These are phyloP conservation scores for Diabrotica undecimpunctata DNA, from an alignment of 1,140 invertebrate species.

Conservation along the genomic window DNA sequence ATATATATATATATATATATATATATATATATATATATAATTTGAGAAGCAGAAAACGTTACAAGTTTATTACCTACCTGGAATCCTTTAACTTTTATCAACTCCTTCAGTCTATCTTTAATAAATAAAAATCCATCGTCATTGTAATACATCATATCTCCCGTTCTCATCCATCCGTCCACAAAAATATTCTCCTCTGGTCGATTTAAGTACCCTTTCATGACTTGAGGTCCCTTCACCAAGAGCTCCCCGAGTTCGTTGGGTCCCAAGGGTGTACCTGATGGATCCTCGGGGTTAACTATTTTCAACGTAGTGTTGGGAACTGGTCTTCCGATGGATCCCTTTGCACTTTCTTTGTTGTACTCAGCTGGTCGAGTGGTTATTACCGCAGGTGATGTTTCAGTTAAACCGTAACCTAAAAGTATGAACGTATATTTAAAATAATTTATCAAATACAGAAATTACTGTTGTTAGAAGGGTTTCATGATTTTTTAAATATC, in stretches of 20 bases:
- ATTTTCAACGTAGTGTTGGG: constrained; percentile 65
- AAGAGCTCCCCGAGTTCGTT: constrained; percentile 63
- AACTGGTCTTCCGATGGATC: constrained; percentile 59
- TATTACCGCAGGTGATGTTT: constrained; percentile 54
- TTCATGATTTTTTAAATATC: no score
- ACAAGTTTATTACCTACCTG: neutral
- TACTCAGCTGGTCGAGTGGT: constrained; percentile 35
- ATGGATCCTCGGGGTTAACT: constrained; percentile 54
- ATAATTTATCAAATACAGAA: neutral
- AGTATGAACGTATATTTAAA: neutral
- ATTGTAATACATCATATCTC: constrained; percentile 70
- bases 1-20: no score
- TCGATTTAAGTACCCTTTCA: constrained; percentile 73
- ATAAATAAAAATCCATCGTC: constrained; percentile 63
- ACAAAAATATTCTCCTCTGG: constrained; percentile 63
- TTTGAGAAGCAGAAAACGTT: neutral
- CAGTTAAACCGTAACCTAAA: constrained; percentile 64
- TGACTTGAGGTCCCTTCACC: constrained; percentile 65
- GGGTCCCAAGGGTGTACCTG: constrained; percentile 49
- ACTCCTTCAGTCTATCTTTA: constrained; percentile 75
- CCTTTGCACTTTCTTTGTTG: constrained; percentile 38
- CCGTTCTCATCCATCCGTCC: constrained; percentile 74
- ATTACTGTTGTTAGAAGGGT: neutral
- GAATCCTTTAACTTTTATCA: constrained; percentile 65
- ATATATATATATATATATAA: no score